Evolutionary conservation across 2,113 vertebrate species (phyloP).

Genomic region (Setophaga kirtlandii): DNA sequence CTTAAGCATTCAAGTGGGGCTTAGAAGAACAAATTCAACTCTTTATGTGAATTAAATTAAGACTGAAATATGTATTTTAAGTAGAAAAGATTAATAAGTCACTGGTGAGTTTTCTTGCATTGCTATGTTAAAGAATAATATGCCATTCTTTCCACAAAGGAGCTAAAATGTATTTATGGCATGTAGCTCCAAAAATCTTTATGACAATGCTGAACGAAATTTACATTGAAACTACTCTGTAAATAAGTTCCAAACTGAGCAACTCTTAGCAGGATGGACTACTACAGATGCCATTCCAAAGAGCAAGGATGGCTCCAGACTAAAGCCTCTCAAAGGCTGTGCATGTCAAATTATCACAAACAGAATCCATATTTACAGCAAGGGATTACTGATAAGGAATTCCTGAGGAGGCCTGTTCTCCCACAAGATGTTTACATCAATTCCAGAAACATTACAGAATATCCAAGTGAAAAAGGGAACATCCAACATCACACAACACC

Average conservation of each 20-base stretch:
- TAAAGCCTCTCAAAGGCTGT: not conserved
- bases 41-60: not conserved
- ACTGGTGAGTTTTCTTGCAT: not conserved
- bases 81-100: not conserved
- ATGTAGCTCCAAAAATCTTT: not conserved
- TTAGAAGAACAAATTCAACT: not conserved
- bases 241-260: not conserved
- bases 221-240: not conserved
- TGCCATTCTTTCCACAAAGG: not conserved
- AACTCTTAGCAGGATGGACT: not conserved
- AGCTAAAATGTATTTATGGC: not conserved
- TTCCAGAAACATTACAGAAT: not conserved
- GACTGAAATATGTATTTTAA: not conserved
- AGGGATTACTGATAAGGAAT: conserved; percentile 45
- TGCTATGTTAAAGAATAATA: not conserved
- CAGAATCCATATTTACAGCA: conserved; percentile 35
- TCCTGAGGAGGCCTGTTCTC: conserved; percentile 8
- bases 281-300: not conserved
- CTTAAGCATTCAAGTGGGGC: not conserved
- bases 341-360: conserved; percentile 25
- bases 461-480: not conserved
- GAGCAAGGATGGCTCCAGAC: not conserved
- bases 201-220: not conserved
- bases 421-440: not conserved
- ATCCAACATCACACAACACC: not conserved